Base-by-base conservation (phyloP, 2,113 vertebrate species). In the Peromyscus californicus region DNA sequence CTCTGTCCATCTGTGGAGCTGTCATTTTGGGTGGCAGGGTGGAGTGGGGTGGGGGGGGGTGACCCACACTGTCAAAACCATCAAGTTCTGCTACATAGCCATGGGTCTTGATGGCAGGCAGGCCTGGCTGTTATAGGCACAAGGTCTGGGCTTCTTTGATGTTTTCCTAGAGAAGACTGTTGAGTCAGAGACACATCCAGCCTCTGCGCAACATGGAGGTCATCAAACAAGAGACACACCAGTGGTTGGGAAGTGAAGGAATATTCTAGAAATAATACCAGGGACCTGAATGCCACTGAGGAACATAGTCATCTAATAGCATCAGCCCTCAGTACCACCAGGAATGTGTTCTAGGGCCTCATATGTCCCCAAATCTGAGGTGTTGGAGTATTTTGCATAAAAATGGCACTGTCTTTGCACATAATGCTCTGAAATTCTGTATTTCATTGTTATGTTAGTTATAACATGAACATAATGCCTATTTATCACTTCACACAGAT, bases 81-180 rank as follows among this genome's bases (percentile, higher is more conserved):
- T 26, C 22, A 26, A 3, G 4, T 39, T 48, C 15, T 6, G 22
- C 63, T 9, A 2, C 0, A 1, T 0, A 54, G 45, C 48, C 4
- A 16, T 17, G 4, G 39, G 31, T 9, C 7, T 39, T 33, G n/a
- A 51, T 1, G 12, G 45, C 39, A 51, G 33, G 39, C 12, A 10
- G 39, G 42, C 19, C 1, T 8, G 2, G 51, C 21, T 33, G 31
- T 36, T 78, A 8, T 16, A 80, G 74, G 42, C 54, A 5, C 17
- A 24, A 48, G 24, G 13, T 57, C 83, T 61, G 3, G 24, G 57
- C 24, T 24, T 24, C 12, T 9, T 5, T 15, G 5, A 12, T 31
- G 31, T 13, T 11, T 24, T 74, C 63, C 1, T 63, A 15, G 13
- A 26, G 42, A 31, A 21, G 5, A 19, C 2, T 16, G 29, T 13